Percentiles rank a stretch among this genome's conserved stretches.
These are phyloP conservation scores for Rhyacichthys aspro DNA, from an alignment of 2,797 vertebrate genomes.

Conservation along the genomic window DNA sequence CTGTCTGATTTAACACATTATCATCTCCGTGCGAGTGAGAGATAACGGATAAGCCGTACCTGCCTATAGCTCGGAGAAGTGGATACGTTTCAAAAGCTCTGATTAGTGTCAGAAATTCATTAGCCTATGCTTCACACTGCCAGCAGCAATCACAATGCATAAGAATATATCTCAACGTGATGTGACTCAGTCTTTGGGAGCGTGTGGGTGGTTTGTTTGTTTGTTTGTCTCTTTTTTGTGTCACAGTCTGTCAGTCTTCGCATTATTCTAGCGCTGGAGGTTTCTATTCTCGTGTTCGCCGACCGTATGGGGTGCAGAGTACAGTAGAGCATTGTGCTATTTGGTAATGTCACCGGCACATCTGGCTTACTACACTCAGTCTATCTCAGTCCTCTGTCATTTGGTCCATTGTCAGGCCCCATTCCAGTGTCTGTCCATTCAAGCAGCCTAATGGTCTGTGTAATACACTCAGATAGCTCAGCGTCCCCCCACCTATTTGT, in stretches of 20 bases:
- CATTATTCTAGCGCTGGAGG: neutral
- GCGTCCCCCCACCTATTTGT: constrained; percentile 63
- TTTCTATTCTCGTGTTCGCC: constrained; percentile 7
- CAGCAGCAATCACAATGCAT: constrained; percentile 1
- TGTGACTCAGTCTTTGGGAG: constrained; percentile 15
- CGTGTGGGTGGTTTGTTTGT: constrained; percentile 22
- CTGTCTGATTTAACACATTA: neutral
- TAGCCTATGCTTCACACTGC: constrained; percentile 44
- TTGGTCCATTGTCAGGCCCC: constrained; percentile 66
- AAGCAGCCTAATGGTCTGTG: constrained; percentile 76
- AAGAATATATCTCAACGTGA: constrained; percentile 15
- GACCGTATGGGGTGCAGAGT: constrained; percentile 7
- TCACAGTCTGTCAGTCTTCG: constrained; percentile 1
- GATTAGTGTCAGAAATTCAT: constrained; percentile 54
- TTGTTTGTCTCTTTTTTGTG: constrained; percentile 12
- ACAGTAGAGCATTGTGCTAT: constrained; percentile 36
- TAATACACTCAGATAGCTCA: constrained; percentile 71
- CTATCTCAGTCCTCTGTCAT: constrained; percentile 59
- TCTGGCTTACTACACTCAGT: constrained; percentile 50
- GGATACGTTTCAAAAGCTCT: constrained; percentile 46
- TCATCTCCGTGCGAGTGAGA: constrained; percentile 3
- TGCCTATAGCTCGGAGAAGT: constrained; percentile 33
- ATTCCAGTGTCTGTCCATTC: constrained; percentile 68
- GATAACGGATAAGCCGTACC: constrained; percentile 36
- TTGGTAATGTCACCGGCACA: constrained; percentile 40